Conservation (phyloP, 2,888 invertebrate species). For the Pocota personata region DNA sequence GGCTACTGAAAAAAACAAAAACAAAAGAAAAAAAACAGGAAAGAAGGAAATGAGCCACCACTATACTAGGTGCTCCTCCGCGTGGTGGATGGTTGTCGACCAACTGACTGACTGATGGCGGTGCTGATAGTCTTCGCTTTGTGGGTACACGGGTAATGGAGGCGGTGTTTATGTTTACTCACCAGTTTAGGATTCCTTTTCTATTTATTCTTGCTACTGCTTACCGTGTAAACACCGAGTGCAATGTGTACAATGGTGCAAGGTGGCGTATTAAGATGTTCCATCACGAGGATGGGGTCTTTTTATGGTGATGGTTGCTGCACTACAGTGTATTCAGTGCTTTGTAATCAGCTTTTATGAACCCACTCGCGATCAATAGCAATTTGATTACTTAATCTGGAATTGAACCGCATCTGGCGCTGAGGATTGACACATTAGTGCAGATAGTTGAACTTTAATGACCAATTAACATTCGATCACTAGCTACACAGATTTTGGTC, state of each 20-base stretch:
- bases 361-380: conserved; percentile 41
- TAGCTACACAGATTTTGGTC: too few species aligned
- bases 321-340: conserved; percentile 38
- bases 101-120: conserved; percentile 64
- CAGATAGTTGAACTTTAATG: background rate
- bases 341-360: conserved; percentile 60
- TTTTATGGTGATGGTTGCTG: conserved; percentile 48
- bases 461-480: background rate
- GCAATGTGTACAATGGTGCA: conserved; percentile 54
- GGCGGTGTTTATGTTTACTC: conserved; percentile 66
- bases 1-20: conserved; percentile 15
- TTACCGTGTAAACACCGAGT: conserved; percentile 53
- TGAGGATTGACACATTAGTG: background rate
- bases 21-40: conserved; percentile 6
- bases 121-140: conserved; percentile 57
- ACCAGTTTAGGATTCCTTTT: conserved; percentile 65
- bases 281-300: conserved; percentile 18
- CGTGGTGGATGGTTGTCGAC: conserved; percentile 41
- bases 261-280: conserved; percentile 66
- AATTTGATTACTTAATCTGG: conserved; percentile 61
- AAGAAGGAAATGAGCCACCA: conserved; percentile 9
- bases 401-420: conserved; percentile 13
- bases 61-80: conserved; percentile 32
- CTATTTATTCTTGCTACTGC: conserved; percentile 63
- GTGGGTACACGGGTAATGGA: conserved; percentile 52